phyloP scores from a whole-genome alignment of 2,797 vertebrate species.

The Pitangus sulphuratus region DNA sequence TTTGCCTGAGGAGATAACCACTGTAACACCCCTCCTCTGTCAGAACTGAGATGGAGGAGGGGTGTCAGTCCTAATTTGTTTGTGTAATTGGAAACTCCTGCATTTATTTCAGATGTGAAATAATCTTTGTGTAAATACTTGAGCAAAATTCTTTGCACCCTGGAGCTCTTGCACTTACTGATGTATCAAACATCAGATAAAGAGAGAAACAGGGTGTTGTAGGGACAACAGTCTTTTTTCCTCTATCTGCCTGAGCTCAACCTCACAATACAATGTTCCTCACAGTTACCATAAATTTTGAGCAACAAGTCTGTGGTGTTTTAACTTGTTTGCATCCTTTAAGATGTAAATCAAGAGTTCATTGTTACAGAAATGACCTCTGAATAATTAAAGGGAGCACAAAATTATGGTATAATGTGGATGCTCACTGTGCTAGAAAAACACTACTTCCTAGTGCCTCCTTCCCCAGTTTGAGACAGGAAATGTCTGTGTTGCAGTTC shows the following conservation, averaged over 20 bases:
- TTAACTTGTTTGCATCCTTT: background rate
- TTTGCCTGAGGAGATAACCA: background rate
- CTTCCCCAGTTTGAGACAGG: background rate
- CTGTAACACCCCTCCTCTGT: background rate
- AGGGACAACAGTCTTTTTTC: background rate
- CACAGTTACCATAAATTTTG: background rate
- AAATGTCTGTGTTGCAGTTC: background rate
- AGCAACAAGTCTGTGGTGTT: background rate
- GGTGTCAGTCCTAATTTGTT: background rate
- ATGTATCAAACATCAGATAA: background rate
- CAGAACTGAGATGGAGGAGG: background rate
- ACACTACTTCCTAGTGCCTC: background rate
- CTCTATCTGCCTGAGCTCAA: background rate
- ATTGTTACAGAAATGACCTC: background rate
- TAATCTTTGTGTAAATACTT: background rate
- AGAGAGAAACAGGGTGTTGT: background rate
- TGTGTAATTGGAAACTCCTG: background rate
- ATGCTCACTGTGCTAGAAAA: background rate
- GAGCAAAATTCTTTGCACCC: background rate
- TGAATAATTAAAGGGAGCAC: background rate
- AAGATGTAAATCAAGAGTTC: background rate
- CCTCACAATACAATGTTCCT: background rate
- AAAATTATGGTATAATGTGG: background rate
- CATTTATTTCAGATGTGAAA: background rate
- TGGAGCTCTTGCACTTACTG: background rate